These are phyloP conservation scores for Musca domestica DNA, from an alignment of 1,140 invertebrate species.

Conservation along the genomic window DNA sequence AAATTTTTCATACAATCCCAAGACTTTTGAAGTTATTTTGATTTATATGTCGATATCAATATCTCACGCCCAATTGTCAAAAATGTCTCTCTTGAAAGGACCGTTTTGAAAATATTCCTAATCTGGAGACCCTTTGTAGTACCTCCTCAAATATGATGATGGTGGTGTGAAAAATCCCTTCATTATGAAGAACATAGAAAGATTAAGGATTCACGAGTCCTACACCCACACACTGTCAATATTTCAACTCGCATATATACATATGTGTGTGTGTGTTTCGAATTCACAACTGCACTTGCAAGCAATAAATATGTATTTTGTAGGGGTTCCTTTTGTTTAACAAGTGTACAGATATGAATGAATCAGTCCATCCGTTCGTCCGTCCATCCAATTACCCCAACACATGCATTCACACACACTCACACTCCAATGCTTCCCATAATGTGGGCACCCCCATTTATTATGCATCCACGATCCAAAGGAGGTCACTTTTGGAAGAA, in stretches of 20 bases:
- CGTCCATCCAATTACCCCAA: neutral
- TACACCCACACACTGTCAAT: neutral
- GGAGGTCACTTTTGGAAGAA: neutral
- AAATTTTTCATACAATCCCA: too few species aligned
- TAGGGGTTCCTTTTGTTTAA: neutral
- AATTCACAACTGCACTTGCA: neutral
- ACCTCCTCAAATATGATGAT: neutral
- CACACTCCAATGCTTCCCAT: too few species aligned
- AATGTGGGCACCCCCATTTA: neutral
- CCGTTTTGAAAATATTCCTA: too few species aligned
- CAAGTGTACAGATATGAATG: too few species aligned
- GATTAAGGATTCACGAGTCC: neutral
- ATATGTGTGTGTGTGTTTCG: neutral
- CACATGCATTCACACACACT: neutral
- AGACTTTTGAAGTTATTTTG: too few species aligned
- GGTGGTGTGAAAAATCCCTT: slow-evolving; percentile 8
- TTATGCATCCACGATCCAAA: neutral
- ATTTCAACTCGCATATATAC: neutral
- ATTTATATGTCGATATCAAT: too few species aligned
- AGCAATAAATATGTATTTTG: neutral
- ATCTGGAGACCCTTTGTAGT: too few species aligned
- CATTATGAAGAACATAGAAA: neutral
- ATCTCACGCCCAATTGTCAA: too few species aligned
- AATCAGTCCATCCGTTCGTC: too few species aligned
- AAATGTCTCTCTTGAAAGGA: too few species aligned